These are phyloP conservation scores for Amblyteles armatorius DNA, from an alignment of 2,888 invertebrate genomes.

Conservation along the genomic window DNA sequence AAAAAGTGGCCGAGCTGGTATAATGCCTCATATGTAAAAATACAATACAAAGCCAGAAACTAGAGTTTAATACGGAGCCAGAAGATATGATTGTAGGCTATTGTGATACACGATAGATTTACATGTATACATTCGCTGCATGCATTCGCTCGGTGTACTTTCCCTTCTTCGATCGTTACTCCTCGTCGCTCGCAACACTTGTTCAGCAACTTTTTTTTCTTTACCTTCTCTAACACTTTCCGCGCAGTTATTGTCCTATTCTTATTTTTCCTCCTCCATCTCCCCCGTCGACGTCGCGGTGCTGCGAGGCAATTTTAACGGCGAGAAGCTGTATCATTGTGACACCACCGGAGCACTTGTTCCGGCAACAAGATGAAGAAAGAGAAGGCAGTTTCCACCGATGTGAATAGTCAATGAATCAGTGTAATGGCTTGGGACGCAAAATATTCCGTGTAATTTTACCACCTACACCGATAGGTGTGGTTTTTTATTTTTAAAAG, in stretches of 20 bases:
- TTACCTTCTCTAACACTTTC: background rate
- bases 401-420: constrained; percentile 38
- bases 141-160: background rate
- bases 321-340: constrained; percentile 43
- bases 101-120: background rate
- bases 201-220: background rate
- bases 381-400: constrained; percentile 16
- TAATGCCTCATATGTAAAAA: background rate
- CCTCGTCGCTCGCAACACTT: background rate
- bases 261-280: background rate
- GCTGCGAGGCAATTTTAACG: constrained; percentile 59
- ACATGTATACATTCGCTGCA: background rate
- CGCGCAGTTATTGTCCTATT: background rate
- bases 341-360: constrained; percentile 47
- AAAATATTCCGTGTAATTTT: constrained; percentile 12
- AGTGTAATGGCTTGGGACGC: constrained; percentile 21
- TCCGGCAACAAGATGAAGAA: constrained; percentile 3
- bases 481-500: too few species aligned
- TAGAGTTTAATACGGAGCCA: background rate
- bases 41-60: background rate
- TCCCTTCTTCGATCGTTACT: constrained; percentile 5
- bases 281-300: background rate
- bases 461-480: background rate
- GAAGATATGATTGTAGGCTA: background rate
- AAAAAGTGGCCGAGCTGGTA: too few species aligned